These are phyloP conservation scores for Ophiodon elongatus DNA, from an alignment of 2,113 vertebrate species.

Conservation along the genomic window DNA sequence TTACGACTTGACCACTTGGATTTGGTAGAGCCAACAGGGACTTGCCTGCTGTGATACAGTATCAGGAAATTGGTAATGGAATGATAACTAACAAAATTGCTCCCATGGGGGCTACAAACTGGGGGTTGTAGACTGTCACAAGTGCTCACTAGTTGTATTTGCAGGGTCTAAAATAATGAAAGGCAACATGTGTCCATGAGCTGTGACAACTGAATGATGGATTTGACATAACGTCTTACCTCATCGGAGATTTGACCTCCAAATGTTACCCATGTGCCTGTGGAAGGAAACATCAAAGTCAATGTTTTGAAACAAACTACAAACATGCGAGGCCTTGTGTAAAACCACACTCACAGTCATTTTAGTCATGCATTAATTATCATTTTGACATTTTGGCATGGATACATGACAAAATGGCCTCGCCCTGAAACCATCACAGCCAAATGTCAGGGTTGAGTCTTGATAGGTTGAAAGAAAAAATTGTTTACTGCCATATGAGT, in stretches of 20 bases:
- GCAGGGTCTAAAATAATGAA: slow-evolving; percentile 15
- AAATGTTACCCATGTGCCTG: slow-evolving; percentile 99
- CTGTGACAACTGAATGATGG: slow-evolving; percentile 24
- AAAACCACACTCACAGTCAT: not conserved
- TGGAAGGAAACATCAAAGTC: slow-evolving; percentile 64
- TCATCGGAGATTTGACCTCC: slow-evolving; percentile 98
- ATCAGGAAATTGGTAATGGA: slow-evolving; percentile 20
- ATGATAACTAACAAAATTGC: slow-evolving; percentile 22
- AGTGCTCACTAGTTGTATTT: not conserved
- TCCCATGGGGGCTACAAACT: slow-evolving; percentile 19
- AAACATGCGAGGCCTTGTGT: slow-evolving; percentile 2
- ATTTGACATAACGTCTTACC: slow-evolving; percentile 83
- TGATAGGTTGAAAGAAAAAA: slow-evolving; percentile 11
- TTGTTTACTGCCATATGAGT: not conserved
- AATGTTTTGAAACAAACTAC: slow-evolving; percentile 40
- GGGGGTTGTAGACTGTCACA: slow-evolving; percentile 6
- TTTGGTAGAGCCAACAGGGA: slow-evolving; percentile 34
- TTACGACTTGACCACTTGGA: slow-evolving; percentile 41
- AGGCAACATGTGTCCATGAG: slow-evolving; percentile 11
- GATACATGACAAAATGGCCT: slow-evolving; percentile 24
- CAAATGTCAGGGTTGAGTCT: slow-evolving; percentile 57
- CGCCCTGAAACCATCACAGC: slow-evolving; percentile 33
- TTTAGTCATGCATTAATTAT: slow-evolving; percentile 34
- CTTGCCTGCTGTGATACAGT: slow-evolving; percentile 2
- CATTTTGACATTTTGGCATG: slow-evolving; percentile 55